Conservation (phyloP, 2,113 vertebrate species). For the Tachycineta bicolor region DNA sequence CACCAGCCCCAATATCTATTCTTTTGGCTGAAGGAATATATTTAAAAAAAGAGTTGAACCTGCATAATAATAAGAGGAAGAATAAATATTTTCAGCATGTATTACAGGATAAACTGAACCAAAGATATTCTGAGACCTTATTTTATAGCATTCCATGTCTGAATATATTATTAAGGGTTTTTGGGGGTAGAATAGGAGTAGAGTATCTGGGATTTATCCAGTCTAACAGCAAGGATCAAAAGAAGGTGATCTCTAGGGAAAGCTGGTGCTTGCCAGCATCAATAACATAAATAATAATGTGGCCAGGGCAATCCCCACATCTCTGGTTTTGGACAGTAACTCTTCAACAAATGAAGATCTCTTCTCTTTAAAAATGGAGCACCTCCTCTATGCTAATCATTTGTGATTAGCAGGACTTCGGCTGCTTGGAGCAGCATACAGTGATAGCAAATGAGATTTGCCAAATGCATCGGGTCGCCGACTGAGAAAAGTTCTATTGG, state of each 20-base stretch:
- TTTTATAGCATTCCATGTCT: background rate
- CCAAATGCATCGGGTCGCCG: fast-evolving
- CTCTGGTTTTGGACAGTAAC: background rate
- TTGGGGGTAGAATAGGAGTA: fast-evolving
- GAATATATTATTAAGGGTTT: background rate
- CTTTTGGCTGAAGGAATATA: background rate
- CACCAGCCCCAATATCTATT: background rate
- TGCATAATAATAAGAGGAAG: background rate
- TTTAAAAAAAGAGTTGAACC: background rate
- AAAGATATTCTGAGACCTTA: background rate
- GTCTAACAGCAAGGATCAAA: background rate
- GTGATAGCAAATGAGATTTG: background rate
- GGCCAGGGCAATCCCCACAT: background rate
- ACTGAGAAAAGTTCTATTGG: background rate
- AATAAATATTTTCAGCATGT: background rate
- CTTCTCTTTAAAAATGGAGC: background rate
- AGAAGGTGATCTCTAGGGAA: background rate
- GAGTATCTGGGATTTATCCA: background rate
- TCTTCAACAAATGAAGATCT: background rate
- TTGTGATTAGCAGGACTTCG: background rate
- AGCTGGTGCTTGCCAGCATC: background rate
- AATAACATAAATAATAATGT: background rate
- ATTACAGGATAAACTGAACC: background rate
- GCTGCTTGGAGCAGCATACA: background rate
- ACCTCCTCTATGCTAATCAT: background rate